Evolutionary conservation across 2,113 vertebrate genomes (phyloP), one percentile per base, ranked within the genome.

Genomic region (Pardalotus punctatus): DNA sequence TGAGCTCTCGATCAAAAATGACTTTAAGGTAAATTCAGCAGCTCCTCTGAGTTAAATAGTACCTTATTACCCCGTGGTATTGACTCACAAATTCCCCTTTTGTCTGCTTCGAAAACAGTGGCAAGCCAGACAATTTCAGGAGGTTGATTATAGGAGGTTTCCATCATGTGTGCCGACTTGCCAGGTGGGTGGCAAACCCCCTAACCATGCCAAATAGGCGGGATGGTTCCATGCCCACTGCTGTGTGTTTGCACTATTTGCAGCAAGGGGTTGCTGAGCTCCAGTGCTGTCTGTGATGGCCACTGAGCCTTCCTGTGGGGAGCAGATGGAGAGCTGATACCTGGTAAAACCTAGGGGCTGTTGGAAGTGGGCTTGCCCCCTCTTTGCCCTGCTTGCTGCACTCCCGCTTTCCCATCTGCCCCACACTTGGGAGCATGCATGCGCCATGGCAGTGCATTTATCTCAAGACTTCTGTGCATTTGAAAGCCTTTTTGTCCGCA

Each of bases 131-230:
- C 76, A 40, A 82, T 54, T 69, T 91, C 66, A 60, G 73, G 74
- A 83, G 33, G 76, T 43, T 47, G 36, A 3, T 80, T 80, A 28
- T 42, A 61, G 69, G 81, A 57, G 58, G 56, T 76, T 94, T 90
- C 76, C 62, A n/a, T 70, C 53, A 25, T 70, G 28, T 70, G 58
- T 72, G 50, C 54, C 40, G 78, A 38, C 64, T 92, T 88, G 76
- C 86, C 64, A 88, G 71, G 76, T 82, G 82, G 86, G 79, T 95
- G 90, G 76, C 85, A 88, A 65, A 90, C n/a, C 17, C 43, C 77
- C 9, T 20, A 36, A 3, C 43, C 11, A 0, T 72, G 87, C 78
- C 92, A 95, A 76, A 82, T 80, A 57, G 35, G 20, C 0, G 0
- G 62, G n/a, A 76, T 67, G 65, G 53, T 85, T 90, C 8, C 1